A percentile compares a stretch with the other conserved stretches of the same genome.
Evolutionary conservation across 2,888 invertebrate genomes (phyloP).

Genomic region (Idaea biselata): DNA sequence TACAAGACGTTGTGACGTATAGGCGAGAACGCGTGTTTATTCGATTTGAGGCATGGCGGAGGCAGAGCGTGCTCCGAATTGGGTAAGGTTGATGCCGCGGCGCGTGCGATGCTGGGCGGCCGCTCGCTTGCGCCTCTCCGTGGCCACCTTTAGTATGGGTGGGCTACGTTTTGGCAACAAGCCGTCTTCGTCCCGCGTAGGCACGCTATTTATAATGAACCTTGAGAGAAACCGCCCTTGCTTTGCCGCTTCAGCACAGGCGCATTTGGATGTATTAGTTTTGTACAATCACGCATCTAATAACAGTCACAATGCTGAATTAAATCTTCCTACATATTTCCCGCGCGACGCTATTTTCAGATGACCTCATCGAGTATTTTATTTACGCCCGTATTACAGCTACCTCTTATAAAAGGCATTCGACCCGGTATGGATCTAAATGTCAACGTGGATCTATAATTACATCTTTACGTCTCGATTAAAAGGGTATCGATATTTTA

Average conservation of each 20-base stretch:
- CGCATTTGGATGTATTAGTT: slow-evolving; percentile 28
- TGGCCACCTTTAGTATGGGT: slow-evolving; percentile 63
- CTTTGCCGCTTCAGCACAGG: slow-evolving; percentile 48
- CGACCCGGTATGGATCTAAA: slow-evolving; percentile 52
- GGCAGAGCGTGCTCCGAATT: slow-evolving; percentile 46
- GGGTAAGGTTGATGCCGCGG: slow-evolving; percentile 50
- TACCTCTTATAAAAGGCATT: slow-evolving; percentile 49
- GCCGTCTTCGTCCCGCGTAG: slow-evolving; percentile 55
- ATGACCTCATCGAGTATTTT: slow-evolving; percentile 59
- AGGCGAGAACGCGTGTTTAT: slow-evolving; percentile 7
- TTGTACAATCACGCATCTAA: neutral
- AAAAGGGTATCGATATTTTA: slow-evolving; percentile 33
- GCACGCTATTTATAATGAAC: slow-evolving; percentile 73
- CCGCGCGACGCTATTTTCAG: slow-evolving; percentile 50
- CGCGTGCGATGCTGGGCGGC: slow-evolving; percentile 45
- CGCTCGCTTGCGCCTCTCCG: slow-evolving; percentile 33
- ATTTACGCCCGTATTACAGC: slow-evolving; percentile 48
- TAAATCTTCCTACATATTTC: slow-evolving; percentile 45
- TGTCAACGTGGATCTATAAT: slow-evolving; percentile 46
- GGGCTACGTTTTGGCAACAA: slow-evolving; percentile 72
- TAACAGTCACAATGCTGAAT: slow-evolving; percentile 30
- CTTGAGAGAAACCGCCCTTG: slow-evolving; percentile 78
- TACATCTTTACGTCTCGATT: slow-evolving; percentile 32
- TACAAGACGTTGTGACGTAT: neutral
- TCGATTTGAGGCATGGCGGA: slow-evolving; percentile 16